These are phyloP conservation scores for Scaptomyza montana DNA, from an alignment of 1,140 invertebrate species.

Conservation along the genomic window DNA sequence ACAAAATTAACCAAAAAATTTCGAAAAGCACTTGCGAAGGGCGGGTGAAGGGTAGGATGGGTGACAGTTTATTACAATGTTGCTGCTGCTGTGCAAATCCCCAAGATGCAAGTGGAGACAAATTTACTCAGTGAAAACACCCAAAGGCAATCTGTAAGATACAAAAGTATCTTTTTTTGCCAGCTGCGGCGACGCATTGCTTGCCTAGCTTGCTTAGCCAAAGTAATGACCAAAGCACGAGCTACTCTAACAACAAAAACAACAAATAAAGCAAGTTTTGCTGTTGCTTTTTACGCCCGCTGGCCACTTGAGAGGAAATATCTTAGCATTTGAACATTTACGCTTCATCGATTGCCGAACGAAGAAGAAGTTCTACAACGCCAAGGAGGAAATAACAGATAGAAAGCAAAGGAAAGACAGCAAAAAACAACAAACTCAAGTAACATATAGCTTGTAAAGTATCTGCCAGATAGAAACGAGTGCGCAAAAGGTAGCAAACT, in stretches of 20 bases:
- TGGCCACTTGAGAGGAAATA: slow-evolving; percentile 56
- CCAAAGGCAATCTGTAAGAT: slow-evolving; percentile 74
- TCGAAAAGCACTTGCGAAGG: background rate
- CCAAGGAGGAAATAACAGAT: slow-evolving; percentile 1
- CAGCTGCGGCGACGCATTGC: slow-evolving; percentile 58
- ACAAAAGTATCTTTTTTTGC: slow-evolving; percentile 68
- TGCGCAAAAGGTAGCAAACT: slow-evolving; percentile 62
- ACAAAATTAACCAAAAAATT: slow-evolving; percentile 21
- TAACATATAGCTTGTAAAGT: slow-evolving; percentile 40
- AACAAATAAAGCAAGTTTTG: slow-evolving; percentile 5
- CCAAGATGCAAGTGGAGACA: slow-evolving; percentile 31
- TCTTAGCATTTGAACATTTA: slow-evolving; percentile 79
- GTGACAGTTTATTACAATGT: slow-evolving; percentile 38
- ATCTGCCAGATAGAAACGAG: slow-evolving; percentile 50
- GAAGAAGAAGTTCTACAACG: slow-evolving; percentile 9
- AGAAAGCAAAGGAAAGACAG: background rate
- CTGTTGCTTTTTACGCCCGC: slow-evolving; percentile 43
- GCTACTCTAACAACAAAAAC: slow-evolving; percentile 16
- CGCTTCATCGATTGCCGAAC: slow-evolving; percentile 77
- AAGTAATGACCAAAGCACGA: slow-evolving; percentile 78
- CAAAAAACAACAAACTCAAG: slow-evolving; percentile 9
- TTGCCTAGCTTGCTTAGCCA: slow-evolving; percentile 6
- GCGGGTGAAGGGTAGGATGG: background rate
- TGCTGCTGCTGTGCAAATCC: slow-evolving; percentile 27
- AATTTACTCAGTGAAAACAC: slow-evolving; percentile 61